phyloP scores from a whole-genome alignment of 2,113 vertebrate species.

The Bombycilla garrulus region DNA sequence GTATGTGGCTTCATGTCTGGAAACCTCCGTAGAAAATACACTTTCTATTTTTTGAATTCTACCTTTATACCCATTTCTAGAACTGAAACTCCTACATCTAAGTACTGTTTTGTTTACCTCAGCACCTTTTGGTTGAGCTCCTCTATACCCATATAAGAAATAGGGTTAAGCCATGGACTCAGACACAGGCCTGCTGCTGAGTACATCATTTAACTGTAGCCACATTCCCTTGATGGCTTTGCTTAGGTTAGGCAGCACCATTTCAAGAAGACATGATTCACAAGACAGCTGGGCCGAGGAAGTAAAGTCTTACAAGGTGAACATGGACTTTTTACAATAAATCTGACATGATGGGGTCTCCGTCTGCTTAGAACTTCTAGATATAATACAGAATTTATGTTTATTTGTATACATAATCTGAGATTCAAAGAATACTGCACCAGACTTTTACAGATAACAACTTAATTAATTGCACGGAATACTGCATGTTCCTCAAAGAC shows the following conservation, averaged over 20 bases:
- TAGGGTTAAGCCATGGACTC: not conserved
- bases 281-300: not conserved
- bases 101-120: not conserved
- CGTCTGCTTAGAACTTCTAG: not conserved
- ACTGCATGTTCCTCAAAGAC: not conserved
- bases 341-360: fast-evolving
- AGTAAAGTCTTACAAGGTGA: not conserved
- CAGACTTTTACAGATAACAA: not conserved
- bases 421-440: not conserved
- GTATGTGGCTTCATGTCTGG: not conserved
- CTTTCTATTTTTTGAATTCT: not conserved
- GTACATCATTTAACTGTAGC: not conserved
- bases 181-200: not conserved
- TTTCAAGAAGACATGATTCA: not conserved
- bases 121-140: not conserved
- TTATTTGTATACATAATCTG: not conserved
- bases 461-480: not conserved
- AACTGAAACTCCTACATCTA: not conserved
- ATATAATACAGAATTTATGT: not conserved
- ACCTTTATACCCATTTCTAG: not conserved
- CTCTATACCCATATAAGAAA: not conserved
- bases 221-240: not conserved
- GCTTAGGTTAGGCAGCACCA: not conserved
- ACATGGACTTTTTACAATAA: not conserved
- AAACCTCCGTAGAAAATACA: not conserved